Evolutionary conservation across 1,140 invertebrate species (phyloP).

Genomic region (Bradynema listronoti): DNA sequence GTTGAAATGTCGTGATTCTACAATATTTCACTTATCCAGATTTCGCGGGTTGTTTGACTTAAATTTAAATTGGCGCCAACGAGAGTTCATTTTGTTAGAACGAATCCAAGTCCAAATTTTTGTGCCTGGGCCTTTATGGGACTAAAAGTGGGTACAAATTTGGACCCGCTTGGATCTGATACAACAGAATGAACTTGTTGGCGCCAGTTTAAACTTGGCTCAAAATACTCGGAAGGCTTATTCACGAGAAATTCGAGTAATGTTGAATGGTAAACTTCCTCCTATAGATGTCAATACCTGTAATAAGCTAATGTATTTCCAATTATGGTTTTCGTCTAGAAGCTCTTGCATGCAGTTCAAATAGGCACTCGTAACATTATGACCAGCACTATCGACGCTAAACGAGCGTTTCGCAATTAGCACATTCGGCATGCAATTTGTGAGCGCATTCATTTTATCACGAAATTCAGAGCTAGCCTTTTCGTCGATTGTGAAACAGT

Average conservation of each 20-base stretch:
- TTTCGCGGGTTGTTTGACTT: too few species aligned
- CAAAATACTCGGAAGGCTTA: too few species aligned
- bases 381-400: neutral
- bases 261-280: too few species aligned
- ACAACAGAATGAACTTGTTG: neutral
- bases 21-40: too few species aligned
- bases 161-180: neutral
- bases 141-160: neutral
- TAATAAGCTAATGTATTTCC: conserved; percentile 6
- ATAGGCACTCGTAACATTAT: neutral
- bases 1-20: conserved; percentile 17
- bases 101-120: too few species aligned
- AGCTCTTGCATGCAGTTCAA: conserved; percentile 7
- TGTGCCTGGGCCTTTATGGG: too few species aligned
- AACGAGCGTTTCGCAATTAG: conserved; percentile 8
- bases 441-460: conserved; percentile 24
- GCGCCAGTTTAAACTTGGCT: too few species aligned
- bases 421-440: conserved; percentile 43
- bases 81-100: too few species aligned
- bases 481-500: conserved; percentile 43
- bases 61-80: too few species aligned
- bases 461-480: conserved; percentile 30
- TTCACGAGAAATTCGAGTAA: too few species aligned
- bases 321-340: neutral
- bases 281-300: neutral